A percentile compares a stretch with the other conserved stretches of the same genome.
Evolutionary conservation across 2,888 invertebrate species (phyloP).

Genomic region (Galerucella pusilla): DNA sequence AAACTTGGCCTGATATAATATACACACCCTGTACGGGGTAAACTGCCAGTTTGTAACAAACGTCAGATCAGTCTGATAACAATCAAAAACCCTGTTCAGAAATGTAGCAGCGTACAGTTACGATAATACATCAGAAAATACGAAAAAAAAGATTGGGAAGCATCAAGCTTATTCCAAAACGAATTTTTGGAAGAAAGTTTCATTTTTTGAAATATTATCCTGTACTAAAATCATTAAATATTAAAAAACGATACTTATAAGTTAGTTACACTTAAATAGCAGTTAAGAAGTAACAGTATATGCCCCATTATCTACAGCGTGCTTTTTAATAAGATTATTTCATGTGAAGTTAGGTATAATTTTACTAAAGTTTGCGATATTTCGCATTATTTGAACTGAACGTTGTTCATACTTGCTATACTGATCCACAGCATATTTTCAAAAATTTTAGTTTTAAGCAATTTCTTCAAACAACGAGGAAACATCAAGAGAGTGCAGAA

Average conservation of each 20-base stretch:
- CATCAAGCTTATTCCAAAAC: slow-evolving; percentile 30
- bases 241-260: slow-evolving; percentile 30
- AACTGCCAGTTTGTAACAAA: slow-evolving; percentile 20
- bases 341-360: no score
- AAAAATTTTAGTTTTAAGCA: no score
- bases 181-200: slow-evolving; percentile 22
- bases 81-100: slow-evolving; percentile 39
- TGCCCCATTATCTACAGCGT: background rate
- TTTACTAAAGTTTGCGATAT: no score
- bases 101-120: slow-evolving; percentile 27
- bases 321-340: no score
- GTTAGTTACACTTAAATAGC: slow-evolving; percentile 11
- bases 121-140: slow-evolving; percentile 40
- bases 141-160: slow-evolving; percentile 31
- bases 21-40: slow-evolving; percentile 8
- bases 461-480: background rate
- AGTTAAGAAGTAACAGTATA: slow-evolving; percentile 3
- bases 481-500: background rate
- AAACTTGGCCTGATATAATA: background rate
- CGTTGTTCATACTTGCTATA: no score
- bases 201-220: slow-evolving; percentile 39
- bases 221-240: slow-evolving; percentile 32
- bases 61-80: slow-evolving; percentile 35
- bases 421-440: no score
- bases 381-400: no score